A percentile compares a stretch with the other conserved stretches of the same genome.
Evolutionary conservation across 2,888 invertebrate genomes (phyloP).

Genomic region (Notodonta ziczac): DNA sequence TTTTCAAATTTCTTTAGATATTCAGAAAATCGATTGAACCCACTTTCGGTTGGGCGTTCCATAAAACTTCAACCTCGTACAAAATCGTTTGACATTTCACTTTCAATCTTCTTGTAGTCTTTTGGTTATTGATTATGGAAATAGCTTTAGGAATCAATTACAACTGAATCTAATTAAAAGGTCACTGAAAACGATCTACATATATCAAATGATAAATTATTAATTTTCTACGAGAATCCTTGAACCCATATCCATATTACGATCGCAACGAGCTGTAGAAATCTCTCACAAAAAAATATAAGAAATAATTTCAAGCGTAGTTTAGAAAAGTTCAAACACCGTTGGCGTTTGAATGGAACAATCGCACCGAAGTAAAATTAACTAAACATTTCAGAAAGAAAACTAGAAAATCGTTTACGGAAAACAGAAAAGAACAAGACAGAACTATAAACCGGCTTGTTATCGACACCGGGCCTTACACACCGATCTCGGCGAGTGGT

Average conservation of each 20-base stretch:
- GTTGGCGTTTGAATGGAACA: conserved; percentile 11
- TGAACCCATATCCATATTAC: too few relatives aligned
- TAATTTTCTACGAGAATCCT: too few relatives aligned
- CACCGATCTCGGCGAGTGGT: conserved; percentile 33
- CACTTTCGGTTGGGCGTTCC: too few relatives aligned
- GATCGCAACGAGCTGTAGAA: too few relatives aligned
- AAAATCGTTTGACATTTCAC: neutral
- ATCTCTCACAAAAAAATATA: too few relatives aligned
- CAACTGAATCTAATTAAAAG: neutral
- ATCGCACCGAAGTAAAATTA: conserved; percentile 16
- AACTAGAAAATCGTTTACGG: conserved; percentile 14
- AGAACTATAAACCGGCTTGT: conserved; percentile 35
- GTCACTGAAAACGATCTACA: neutral
- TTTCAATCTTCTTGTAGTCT: neutral
- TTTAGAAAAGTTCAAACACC: neutral
- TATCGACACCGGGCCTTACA: conserved; percentile 31
- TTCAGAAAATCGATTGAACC: too few relatives aligned
- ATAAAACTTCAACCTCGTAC: neutral
- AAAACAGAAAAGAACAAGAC: conserved; percentile 35
- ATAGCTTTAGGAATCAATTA: too few relatives aligned
- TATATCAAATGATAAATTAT: too few relatives aligned
- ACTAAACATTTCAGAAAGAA: conserved; percentile 21
- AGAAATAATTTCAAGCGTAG: too few relatives aligned
- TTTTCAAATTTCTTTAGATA: neutral
- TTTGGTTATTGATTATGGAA: neutral